Conservation (phyloP, 2,113 vertebrate species). For the Acinonyx jubatus region DNA sequence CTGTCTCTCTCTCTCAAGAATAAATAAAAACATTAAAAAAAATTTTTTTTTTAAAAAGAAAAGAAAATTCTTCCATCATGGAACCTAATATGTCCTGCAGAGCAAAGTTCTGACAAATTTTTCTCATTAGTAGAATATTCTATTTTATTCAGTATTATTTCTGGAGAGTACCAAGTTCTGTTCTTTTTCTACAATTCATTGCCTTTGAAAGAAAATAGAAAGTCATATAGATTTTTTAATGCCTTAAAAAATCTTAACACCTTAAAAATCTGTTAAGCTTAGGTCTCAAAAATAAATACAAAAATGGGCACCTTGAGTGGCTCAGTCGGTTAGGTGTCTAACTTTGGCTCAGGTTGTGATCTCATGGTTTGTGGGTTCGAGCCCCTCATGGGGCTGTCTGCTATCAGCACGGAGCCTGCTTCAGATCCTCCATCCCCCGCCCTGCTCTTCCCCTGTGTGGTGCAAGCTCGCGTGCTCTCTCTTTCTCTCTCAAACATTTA, state of each 20-base stretch:
- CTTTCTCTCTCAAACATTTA: too few relatives aligned
- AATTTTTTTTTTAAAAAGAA: too few relatives aligned
- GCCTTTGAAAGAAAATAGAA: conserved; percentile 35
- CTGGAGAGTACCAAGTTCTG: neutral
- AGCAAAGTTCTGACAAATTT: neutral
- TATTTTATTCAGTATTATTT: neutral
- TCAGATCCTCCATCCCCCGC: too few relatives aligned
- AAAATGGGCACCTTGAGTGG: neutral
- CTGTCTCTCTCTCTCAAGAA: too few relatives aligned
- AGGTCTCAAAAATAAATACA: conserved; percentile 30
- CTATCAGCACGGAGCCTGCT: too few relatives aligned
- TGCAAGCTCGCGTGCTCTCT: too few relatives aligned
- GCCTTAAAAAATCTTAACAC: neutral
- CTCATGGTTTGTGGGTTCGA: too few relatives aligned
- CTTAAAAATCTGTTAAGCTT: conserved; percentile 27
- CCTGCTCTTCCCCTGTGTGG: too few relatives aligned
- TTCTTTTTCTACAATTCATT: neutral
- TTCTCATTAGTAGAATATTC: neutral
- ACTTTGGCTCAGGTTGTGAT: too few relatives aligned
- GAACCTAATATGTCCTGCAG: neutral
- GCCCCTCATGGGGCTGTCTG: too few relatives aligned
- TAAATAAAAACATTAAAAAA: too few relatives aligned
- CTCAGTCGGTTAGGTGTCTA: too few relatives aligned
- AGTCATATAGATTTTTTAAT: neutral
- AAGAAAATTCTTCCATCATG: neutral